A percentile compares a stretch with the other conserved stretches of the same genome.
Conservation (phyloP, 2,888 invertebrate genomes). For the Helleia helle region DNA sequence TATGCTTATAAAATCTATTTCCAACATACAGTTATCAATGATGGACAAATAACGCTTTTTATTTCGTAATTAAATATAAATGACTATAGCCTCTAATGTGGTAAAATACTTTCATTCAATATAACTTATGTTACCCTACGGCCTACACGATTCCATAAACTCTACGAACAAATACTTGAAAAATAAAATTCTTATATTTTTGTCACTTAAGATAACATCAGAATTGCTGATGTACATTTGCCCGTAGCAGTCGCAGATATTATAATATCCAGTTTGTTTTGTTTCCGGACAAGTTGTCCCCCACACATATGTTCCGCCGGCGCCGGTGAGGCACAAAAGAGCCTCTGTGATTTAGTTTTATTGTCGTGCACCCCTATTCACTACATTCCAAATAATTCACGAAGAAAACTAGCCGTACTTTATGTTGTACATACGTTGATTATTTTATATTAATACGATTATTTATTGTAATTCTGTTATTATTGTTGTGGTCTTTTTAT, state of each 20-base stretch:
- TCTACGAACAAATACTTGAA: not conserved
- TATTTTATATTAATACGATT: not conserved
- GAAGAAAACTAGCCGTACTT: conserved; percentile 30
- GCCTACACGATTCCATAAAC: too few relatives aligned
- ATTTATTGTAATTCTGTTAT: too few relatives aligned
- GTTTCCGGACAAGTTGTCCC: conserved; percentile 62
- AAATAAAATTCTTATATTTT: not conserved
- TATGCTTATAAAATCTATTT: too few relatives aligned
- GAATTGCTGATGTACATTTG: not conserved
- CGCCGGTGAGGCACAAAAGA: conserved; percentile 63
- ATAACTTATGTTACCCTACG: too few relatives aligned
- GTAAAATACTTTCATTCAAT: too few relatives aligned
- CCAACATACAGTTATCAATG: too few relatives aligned
- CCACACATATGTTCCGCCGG: conserved; percentile 68
- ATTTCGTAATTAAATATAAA: too few relatives aligned
- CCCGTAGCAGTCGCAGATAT: conserved; percentile 22
- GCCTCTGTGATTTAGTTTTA: conserved; percentile 70
- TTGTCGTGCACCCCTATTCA: conserved; percentile 63
- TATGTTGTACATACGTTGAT: conserved; percentile 18
- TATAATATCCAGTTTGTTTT: conserved; percentile 47
- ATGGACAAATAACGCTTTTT: too few relatives aligned
- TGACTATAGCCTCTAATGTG: too few relatives aligned
- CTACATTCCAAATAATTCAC: conserved; percentile 44
- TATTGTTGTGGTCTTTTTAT: too few relatives aligned
- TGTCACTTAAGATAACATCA: conserved; percentile 9